Evolutionary conservation across 2,113 vertebrate species (phyloP), one percentile per base, ranked within the genome.

Genomic region (Charadrius vociferus): DNA sequence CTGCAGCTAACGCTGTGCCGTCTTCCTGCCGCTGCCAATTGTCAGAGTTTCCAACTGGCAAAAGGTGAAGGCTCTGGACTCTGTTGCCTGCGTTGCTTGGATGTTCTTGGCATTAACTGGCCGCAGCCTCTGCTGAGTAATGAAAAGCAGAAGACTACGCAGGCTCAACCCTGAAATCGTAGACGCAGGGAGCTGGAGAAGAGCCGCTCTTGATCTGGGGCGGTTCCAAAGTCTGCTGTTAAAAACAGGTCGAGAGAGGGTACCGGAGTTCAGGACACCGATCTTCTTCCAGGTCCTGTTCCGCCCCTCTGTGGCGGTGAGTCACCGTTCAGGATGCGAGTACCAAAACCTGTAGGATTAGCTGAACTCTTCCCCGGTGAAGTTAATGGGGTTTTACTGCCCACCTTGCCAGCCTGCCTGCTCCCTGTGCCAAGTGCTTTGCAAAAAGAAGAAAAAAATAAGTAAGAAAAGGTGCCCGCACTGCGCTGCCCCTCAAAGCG

Each of bases 21-120:
- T 32, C 70, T 18, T 34, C 58, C 83, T 78, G 58, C 90, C 84
- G 73, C 71, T 6, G 29, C 70, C 32, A 29, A 4, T 4, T 1
- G 21, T 84, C 83, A 90, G 88, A 81, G 55, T 89, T 94, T 94
- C 92, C 92, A 36, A 7, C 72, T 70, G 81, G 86, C 70, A 39
- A 2, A 22, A 77, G 65, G 70, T 10, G 61, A 53, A 32, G 61
- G 85, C 75, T 92, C 88, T 74, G 85, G 66, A 27, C 32, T 80
- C 81, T 86, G 94, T 68, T 96, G 90, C 89, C 78, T 88, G 92
- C 83, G 94, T 68, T 97, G 90, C 89, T 78, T 91, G 93, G 95
- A 87, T 77, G 86, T 95, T 97, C 77, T 88, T 95, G 97, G 95
- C 91, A 91, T 68, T 77, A 36, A 3, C 15, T 55, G 62, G 73